Evolutionary conservation across 1,140 invertebrate genomes (phyloP).

Genomic region (Drosophila varians): DNA sequence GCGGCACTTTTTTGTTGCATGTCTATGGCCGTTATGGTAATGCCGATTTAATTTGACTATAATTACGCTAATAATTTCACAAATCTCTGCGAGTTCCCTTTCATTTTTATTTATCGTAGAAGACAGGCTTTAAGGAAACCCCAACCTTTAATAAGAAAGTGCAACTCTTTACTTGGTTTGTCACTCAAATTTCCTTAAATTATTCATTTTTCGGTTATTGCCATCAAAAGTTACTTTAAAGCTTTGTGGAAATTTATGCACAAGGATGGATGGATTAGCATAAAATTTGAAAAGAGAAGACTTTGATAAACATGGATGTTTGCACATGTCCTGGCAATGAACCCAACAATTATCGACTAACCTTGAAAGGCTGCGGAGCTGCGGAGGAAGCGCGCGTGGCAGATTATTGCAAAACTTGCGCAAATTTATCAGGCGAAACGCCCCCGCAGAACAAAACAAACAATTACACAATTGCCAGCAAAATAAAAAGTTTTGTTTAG

Average conservation of each 20-base stretch:
- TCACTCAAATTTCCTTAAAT: constrained; percentile 1
- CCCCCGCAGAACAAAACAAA: constrained; percentile 11
- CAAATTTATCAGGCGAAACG: constrained; percentile 25
- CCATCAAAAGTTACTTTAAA: constrained; percentile 32
- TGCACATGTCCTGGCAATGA: constrained; percentile 19
- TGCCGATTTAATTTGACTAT: constrained; percentile 39
- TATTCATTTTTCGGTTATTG: constrained; percentile 9
- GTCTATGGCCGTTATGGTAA: constrained; percentile 32
- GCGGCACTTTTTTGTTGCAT: constrained; percentile 7
- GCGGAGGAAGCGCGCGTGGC: constrained; percentile 24
- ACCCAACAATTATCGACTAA: constrained; percentile 1
- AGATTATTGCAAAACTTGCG: constrained; percentile 37
- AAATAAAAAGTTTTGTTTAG: constrained; percentile 21
- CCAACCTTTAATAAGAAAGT: too few relatives aligned
- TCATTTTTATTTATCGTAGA: too few relatives aligned
- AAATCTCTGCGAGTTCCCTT: constrained; percentile 7
- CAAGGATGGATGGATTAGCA: constrained; percentile 17
- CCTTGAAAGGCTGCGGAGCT: constrained; percentile 14
- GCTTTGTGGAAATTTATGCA: constrained; percentile 28
- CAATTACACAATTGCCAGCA: constrained; percentile 15
- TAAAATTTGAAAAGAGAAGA: constrained; percentile 10
- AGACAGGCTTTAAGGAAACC: too few relatives aligned
- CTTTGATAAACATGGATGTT: too few relatives aligned
- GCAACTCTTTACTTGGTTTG: too few relatives aligned
- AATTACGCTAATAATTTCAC: constrained; percentile 36